phyloP scores from a whole-genome alignment of 1,140 invertebrate genomes.

The Drosophila sp. region DNA sequence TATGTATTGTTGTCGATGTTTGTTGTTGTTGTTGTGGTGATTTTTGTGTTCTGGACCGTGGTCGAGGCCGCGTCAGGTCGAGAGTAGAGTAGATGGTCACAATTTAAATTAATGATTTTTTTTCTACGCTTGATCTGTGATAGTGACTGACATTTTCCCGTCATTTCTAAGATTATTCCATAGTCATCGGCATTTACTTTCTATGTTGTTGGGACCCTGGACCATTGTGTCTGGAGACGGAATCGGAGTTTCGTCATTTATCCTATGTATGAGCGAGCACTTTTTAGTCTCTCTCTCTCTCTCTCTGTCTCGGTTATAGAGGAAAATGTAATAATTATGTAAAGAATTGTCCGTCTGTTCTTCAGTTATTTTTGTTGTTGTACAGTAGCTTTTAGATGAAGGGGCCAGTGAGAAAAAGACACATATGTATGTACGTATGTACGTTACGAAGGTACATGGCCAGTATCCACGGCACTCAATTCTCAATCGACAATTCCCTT shows the following conservation, averaged over 20 bases:
- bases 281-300: conserved; percentile 35
- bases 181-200: conserved; percentile 78
- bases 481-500: conserved; percentile 19
- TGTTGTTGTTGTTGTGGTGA: conserved; percentile 12
- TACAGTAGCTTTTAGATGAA: conserved; percentile 49
- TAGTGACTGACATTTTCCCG: conserved; percentile 79
- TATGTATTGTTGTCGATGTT: conserved; percentile 22
- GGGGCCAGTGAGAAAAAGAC: neutral
- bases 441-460: conserved; percentile 47
- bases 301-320: conserved; percentile 13
- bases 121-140: conserved; percentile 80
- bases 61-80: conserved; percentile 40
- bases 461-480: conserved; percentile 16
- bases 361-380: conserved; percentile 1
- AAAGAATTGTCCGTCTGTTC: conserved; percentile 56
- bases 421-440: neutral
- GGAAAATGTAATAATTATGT: conserved; percentile 76
- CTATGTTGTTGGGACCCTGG: conserved; percentile 31
- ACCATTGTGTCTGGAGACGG: conserved; percentile 39
- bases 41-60: conserved; percentile 41
- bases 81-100: conserved; percentile 70
- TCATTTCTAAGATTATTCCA: conserved; percentile 76
- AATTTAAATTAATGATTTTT: conserved; percentile 81
- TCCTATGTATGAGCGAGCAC: conserved; percentile 68
- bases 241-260: conserved; percentile 30